Evolutionary conservation across 2,797 vertebrate genomes (phyloP).

Genomic region (Furcifer pardalis): DNA sequence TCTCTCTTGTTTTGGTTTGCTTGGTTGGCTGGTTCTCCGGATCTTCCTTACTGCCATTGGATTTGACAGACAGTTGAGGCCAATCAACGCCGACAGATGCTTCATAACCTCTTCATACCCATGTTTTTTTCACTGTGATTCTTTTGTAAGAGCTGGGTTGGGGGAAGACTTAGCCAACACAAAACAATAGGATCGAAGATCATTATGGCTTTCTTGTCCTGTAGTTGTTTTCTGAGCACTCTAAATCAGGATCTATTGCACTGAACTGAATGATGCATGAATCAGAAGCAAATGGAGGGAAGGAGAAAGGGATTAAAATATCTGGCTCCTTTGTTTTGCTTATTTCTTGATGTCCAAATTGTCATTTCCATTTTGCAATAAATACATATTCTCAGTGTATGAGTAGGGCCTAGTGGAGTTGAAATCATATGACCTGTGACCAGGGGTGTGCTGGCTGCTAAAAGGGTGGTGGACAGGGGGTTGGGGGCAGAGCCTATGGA

Average conservation of each 20-base stretch:
- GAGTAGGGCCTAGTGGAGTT: not conserved
- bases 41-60: not conserved
- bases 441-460: no score
- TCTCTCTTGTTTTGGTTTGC: conserved; percentile 33
- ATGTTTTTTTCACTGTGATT: not conserved
- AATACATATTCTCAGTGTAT: not conserved
- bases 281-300: not conserved
- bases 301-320: not conserved
- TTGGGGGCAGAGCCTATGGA: no score
- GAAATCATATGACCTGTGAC: not conserved
- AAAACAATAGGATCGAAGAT: not conserved
- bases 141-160: not conserved
- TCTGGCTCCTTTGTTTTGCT: not conserved
- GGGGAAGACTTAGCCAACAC: not conserved
- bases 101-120: not conserved
- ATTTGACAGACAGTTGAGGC: not conserved
- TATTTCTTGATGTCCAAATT: not conserved
- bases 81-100: not conserved
- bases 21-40: conserved; percentile 19
- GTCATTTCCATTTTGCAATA: not conserved
- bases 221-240: not conserved
- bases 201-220: no score
- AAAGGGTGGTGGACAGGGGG: no score
- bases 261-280: not conserved
- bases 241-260: not conserved